Conservation (phyloP, 2,797 vertebrate genomes). For the Paramormyrops hopkinsi region DNA sequence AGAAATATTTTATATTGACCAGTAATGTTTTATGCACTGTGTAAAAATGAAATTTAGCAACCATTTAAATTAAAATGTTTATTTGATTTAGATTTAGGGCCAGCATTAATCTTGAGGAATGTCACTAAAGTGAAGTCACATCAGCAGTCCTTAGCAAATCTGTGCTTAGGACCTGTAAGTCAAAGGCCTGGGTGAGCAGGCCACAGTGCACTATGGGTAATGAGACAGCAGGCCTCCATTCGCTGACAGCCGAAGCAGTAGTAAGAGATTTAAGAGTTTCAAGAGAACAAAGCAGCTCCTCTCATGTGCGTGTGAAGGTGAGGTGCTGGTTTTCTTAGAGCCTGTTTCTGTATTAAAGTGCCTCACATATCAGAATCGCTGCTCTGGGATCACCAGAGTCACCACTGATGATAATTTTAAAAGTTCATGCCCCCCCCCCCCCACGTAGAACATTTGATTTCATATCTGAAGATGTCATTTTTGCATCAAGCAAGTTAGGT, state of each 20-base stretch:
- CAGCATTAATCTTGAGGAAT: not conserved
- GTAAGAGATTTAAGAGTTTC: conserved; percentile 10
- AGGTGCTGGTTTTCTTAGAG: conserved; percentile 21
- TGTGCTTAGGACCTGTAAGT: not conserved
- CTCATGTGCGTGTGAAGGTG: conserved; percentile 14
- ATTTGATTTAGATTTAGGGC: not conserved
- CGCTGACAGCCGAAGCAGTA: not conserved
- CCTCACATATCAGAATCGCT: conserved; percentile 1
- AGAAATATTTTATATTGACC: not conserved
- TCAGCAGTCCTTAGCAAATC: not conserved
- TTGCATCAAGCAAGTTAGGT: not conserved
- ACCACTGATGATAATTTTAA: conserved; percentile 30
- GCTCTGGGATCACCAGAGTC: not conserved
- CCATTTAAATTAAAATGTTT: not conserved
- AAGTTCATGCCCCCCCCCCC: conserved; percentile 29
- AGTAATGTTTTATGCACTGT: not conserved
- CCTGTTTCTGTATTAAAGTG: conserved; percentile 16
- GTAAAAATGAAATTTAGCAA: not conserved
- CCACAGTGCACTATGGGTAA: not conserved
- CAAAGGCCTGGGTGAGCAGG: not conserved
- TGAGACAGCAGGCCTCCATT: not conserved
- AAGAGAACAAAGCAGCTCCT: conserved; percentile 26
- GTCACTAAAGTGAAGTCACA: not conserved
- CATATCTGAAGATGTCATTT: conserved; percentile 25
- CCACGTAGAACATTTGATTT: conserved; percentile 35